phyloP scores from a whole-genome alignment of 2,113 vertebrate genomes.

The Tychaedon coryphoeus region DNA sequence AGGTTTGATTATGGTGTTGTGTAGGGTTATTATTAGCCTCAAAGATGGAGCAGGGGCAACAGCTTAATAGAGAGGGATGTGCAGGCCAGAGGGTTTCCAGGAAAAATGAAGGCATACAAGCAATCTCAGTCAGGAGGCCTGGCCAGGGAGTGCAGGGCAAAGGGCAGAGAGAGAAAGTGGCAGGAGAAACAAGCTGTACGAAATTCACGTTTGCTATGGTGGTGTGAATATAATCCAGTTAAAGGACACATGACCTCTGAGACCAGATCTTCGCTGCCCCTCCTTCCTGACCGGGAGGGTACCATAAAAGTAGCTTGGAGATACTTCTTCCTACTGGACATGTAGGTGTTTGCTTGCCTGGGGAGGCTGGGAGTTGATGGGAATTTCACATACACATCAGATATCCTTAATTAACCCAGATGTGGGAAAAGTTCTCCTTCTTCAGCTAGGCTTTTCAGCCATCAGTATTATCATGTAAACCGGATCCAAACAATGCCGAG shows the following conservation, averaged over 20 bases:
- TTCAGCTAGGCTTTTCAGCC: neutral
- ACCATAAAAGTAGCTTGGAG: neutral
- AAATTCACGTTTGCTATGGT: neutral
- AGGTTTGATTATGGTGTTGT: neutral
- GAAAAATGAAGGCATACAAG: neutral
- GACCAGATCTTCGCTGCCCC: neutral
- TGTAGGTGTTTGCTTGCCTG: neutral
- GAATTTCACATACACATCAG: neutral
- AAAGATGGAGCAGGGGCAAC: neutral
- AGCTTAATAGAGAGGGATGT: neutral
- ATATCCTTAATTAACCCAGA: neutral
- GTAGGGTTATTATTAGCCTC: neutral
- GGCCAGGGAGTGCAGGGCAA: neutral
- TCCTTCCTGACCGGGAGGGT: neutral
- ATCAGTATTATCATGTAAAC: rapidly evolving
- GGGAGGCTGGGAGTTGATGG: neutral
- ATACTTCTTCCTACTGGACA: neutral
- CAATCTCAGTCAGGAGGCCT: neutral
- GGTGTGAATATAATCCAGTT: neutral
- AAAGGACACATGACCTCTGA: neutral
- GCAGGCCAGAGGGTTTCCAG: neutral
- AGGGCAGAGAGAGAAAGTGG: neutral
- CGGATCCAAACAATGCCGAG: neutral
- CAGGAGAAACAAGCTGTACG: neutral
- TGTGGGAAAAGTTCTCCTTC: neutral